Evolutionary conservation across 2,888 invertebrate genomes (phyloP), one percentile per base, ranked within the genome.

Genomic region (Tuta absoluta): DNA sequence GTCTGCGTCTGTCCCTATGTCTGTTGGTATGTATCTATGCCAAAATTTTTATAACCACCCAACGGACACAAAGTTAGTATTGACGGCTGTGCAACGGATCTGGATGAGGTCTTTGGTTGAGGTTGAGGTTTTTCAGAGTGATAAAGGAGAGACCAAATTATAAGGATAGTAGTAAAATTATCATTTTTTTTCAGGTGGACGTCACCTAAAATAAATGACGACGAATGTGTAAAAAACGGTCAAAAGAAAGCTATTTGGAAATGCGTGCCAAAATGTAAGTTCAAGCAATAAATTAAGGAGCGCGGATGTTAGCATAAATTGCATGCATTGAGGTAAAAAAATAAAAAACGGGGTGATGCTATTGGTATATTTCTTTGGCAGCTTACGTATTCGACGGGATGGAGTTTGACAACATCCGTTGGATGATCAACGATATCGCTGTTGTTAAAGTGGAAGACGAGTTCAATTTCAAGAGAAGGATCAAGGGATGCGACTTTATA

Each of bases 341-440:
- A 28, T 4, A 28, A 28, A 28, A 4, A 28, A 28, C 5, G 28
- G 28, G 28, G 28, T 28, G 28, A 28, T 28, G 28, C 28, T 5
- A 28, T 28, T 23, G 23, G 11, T 8, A 51, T 21, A 1, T 51
- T n/a, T 21, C 0, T 11, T 24, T 56, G n/a, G 7, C 11, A 56
- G 56, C 56, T n/a, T 56, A 56, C 17, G 56, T 56, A 7, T 56
- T 10, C 33, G 90, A 91, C 7, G 91, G 89, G 0, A 62, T 76
- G 1, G 80, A 85, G 0, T 85, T 85, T 53, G 82, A 90, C 59
- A 91, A 91, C 66, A 86, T 91, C 3, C 78, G 82, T 1, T 91
- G 91, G 91, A 89, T 91, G 88, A 69, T 79, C 0, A 80, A 83
- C 28, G 91, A 91, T 67, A 83, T 91, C 60, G 91, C 91, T 0